phyloP scores from a whole-genome alignment of 2,888 invertebrate genomes.

The Latheticus oryzae region DNA sequence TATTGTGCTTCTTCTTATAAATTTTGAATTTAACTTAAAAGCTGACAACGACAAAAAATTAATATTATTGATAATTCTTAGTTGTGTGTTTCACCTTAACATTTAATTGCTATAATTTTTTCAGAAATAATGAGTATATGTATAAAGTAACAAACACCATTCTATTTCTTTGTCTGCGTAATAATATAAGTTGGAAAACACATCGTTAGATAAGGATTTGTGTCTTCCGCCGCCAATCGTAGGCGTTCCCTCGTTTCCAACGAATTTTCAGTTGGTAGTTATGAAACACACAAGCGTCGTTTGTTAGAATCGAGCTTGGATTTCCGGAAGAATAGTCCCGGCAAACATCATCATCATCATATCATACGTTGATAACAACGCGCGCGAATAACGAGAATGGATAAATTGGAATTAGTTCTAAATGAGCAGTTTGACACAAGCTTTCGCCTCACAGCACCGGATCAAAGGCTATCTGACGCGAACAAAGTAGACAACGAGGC shows the following conservation, averaged over 20 bases:
- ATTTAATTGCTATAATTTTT: too few species aligned
- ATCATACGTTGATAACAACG: slow-evolving; percentile 46
- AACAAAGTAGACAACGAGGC: slow-evolving; percentile 61
- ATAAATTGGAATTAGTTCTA: slow-evolving; percentile 63
- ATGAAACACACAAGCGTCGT: too few species aligned
- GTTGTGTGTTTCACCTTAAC: too few species aligned
- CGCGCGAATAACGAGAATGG: slow-evolving; percentile 53
- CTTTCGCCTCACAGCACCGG: slow-evolving; percentile 58
- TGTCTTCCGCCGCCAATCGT: slow-evolving; percentile 13
- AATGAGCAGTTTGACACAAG: slow-evolving; percentile 55
- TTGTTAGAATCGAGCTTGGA: slow-evolving; percentile 34
- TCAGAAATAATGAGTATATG: too few species aligned
- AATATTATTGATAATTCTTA: too few species aligned
- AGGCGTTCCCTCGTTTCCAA: too few species aligned
- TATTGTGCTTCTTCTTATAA: too few species aligned
- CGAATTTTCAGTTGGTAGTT: slow-evolving; percentile 23
- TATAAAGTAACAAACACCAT: too few species aligned
- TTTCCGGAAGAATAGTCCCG: slow-evolving; percentile 51
- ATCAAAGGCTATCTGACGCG: slow-evolving; percentile 61
- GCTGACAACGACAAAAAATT: too few species aligned
- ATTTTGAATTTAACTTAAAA: too few species aligned
- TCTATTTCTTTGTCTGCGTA: too few species aligned
- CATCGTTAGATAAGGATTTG: slow-evolving; percentile 14
- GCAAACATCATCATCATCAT: slow-evolving; percentile 44
- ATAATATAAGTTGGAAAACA: neutral